Conservation (phyloP, 2,888 invertebrate species). For the Athalia rosae region DNA sequence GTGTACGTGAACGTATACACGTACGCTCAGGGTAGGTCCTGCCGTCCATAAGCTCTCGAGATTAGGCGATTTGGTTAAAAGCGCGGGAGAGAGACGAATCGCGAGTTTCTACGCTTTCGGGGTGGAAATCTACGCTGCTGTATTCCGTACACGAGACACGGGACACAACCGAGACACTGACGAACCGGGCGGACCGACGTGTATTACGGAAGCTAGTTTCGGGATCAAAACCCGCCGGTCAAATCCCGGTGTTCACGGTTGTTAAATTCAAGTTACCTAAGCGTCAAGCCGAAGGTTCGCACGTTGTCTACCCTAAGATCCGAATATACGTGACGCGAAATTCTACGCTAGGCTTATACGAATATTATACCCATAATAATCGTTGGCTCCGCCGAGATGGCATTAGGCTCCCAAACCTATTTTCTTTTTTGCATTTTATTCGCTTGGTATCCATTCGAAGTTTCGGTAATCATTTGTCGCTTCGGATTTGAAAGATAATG, state of each 20-base stretch:
- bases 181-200: conserved; percentile 19
- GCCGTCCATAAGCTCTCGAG: background rate
- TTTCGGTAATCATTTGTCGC: too few species aligned
- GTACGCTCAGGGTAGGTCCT: background rate
- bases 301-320: background rate
- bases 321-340: conserved; percentile 31
- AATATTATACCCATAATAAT: background rate
- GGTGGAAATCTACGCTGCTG: conserved; percentile 3
- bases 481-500: too few species aligned
- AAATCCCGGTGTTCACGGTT: conserved; percentile 7
- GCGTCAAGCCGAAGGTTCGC: conserved; percentile 5
- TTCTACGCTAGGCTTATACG: conserved; percentile 19
- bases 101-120: too few species aligned
- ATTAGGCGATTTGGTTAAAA: conserved; percentile 9
- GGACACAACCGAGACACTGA: background rate
- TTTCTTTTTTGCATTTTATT: too few species aligned
- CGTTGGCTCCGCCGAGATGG: background rate
- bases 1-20: background rate
- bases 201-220: conserved; percentile 7
- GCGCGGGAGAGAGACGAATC: background rate
- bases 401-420: background rate
- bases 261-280: conserved; percentile 17
- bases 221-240: conserved; percentile 8
- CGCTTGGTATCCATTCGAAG: too few species aligned
- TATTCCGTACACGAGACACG: background rate